phyloP scores from a whole-genome alignment of 37 sponge, comb jelly and placozoan genomes.

The Cliona cf. orientalis region DNA sequence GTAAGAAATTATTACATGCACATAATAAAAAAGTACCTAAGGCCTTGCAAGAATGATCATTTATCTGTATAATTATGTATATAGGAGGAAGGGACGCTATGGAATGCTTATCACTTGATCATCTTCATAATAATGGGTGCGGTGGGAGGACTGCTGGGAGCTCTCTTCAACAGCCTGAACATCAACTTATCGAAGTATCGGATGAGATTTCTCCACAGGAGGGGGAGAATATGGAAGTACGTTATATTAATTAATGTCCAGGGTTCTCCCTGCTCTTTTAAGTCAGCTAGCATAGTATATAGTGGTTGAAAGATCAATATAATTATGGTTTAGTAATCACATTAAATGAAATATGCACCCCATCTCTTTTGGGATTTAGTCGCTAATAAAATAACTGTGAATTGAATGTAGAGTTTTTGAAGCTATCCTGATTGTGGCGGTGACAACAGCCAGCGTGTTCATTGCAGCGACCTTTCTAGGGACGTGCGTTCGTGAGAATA shows the following conservation, averaged over 20 bases:
- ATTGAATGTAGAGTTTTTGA: conserved; percentile 59
- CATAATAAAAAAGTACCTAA: too few relatives aligned
- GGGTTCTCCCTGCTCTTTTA: not conserved
- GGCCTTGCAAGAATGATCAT: not conserved
- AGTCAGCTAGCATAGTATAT: not conserved
- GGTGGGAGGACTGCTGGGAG: conserved; percentile 94
- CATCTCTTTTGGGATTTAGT: too few relatives aligned
- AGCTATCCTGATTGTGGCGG: conserved; percentile 68
- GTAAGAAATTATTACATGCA: too few relatives aligned
- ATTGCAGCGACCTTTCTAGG: conserved; percentile 64
- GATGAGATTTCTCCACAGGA: conserved; percentile 71
- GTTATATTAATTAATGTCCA: not conserved
- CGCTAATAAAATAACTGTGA: too few relatives aligned
- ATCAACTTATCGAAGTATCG: conserved; percentile 83
- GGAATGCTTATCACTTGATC: conserved; percentile 77
- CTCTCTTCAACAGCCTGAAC: conserved; percentile 92
- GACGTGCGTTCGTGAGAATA: conserved; percentile 43
- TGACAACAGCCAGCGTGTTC: conserved; percentile 66
- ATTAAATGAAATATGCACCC: too few relatives aligned
- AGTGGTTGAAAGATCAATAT: not conserved
- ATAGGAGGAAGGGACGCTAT: conserved; percentile 19
- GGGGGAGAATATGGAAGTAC: conserved; percentile 43
- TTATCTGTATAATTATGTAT: not conserved
- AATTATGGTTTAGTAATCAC: too few relatives aligned
- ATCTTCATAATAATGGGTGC: conserved; percentile 92